Evolutionary conservation across 2,888 invertebrate species (phyloP).

Genomic region (Chrysolina oricalcia): DNA sequence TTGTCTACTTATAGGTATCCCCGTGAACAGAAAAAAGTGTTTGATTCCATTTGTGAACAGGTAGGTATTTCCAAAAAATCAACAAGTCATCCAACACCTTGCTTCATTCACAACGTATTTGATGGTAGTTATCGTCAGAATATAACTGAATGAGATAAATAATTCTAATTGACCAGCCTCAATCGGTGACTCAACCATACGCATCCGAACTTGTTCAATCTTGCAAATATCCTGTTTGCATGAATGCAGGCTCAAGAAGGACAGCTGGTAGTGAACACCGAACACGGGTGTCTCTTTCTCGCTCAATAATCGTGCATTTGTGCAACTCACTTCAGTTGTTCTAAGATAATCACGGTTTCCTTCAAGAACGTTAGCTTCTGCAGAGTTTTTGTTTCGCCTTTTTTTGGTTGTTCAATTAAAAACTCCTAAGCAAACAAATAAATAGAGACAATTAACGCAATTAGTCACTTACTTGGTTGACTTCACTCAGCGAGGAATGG

Average conservation of each 20-base stretch:
- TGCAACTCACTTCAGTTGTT: slow-evolving; percentile 18
- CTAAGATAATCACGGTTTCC: slow-evolving; percentile 2
- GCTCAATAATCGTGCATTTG: background rate
- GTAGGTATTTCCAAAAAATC: too few species aligned
- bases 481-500: slow-evolving; percentile 65
- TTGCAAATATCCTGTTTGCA: slow-evolving; percentile 56
- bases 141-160: background rate
- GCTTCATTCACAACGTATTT: too few species aligned
- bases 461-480: slow-evolving; percentile 66
- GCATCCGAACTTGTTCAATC: slow-evolving; percentile 52
- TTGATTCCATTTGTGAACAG: too few species aligned
- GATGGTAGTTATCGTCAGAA: background rate
- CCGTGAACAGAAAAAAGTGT: too few species aligned
- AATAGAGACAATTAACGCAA: background rate
- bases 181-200: slow-evolving; percentile 29
- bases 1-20: too few species aligned
- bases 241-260: slow-evolving; percentile 25
- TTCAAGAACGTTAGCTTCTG: background rate
- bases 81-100: too few species aligned
- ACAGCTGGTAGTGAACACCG: slow-evolving; percentile 26
- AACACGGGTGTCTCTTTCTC: slow-evolving; percentile 22
- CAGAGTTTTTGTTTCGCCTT: background rate
- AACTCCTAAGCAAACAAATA: background rate
- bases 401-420: slow-evolving; percentile 11
- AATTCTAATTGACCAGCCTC: slow-evolving; percentile 27